Evolutionary conservation across 2,113 vertebrate species (phyloP).

Genomic region (Tretioscincus oriximinensis): DNA sequence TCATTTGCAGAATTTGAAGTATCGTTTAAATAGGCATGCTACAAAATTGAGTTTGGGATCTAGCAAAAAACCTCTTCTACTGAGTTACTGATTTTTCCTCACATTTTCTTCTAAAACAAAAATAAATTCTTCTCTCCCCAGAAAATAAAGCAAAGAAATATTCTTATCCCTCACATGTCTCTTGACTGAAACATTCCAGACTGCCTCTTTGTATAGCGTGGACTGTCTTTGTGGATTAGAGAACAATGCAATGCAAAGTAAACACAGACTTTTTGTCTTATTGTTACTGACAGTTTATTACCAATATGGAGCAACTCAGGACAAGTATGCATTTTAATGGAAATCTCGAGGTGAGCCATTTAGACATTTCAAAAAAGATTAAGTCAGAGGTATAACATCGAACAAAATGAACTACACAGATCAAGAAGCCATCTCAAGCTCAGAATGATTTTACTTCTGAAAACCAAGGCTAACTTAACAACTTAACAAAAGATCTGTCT

Average conservation of each 20-base stretch:
- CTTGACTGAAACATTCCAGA: constrained; percentile 20
- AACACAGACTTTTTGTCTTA: background rate
- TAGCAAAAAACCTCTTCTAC: background rate
- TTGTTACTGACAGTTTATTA: constrained; percentile 35
- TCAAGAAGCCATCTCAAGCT: background rate
- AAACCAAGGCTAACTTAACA: background rate
- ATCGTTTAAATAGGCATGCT: background rate
- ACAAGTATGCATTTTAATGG: constrained; percentile 30
- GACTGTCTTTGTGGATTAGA: background rate
- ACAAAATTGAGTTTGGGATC: background rate
- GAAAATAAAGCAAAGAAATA: constrained; percentile 6
- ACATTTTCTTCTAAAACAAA: constrained; percentile 2
- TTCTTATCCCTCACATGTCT: fast-evolving
- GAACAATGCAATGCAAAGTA: background rate
- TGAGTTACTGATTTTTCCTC: background rate
- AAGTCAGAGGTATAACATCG: background rate
- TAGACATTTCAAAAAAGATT: background rate
- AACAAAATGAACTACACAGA: background rate
- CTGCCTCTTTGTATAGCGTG: fast-evolving
- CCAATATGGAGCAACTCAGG: constrained; percentile 18
- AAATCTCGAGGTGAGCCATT: constrained; percentile 36
- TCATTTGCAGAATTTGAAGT: background rate
- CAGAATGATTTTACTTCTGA: background rate
- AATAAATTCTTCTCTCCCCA: constrained; percentile 32
- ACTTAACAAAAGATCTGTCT: background rate